Base-by-base conservation (phyloP, 2,113 vertebrate genomes). In the Prietella phreatophila region DNA sequence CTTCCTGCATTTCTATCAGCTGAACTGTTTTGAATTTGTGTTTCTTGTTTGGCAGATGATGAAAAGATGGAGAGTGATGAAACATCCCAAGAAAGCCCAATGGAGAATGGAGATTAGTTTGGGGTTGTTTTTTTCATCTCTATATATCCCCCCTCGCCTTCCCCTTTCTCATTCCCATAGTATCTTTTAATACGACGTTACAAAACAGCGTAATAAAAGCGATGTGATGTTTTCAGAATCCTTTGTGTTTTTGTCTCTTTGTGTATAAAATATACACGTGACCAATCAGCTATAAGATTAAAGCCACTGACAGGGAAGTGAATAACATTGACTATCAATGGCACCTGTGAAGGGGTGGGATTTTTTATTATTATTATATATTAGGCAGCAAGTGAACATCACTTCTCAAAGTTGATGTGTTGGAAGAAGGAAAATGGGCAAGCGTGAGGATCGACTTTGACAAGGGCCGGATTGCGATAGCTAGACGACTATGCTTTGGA, bases 31-130 rank as follows among this genome's bases (percentile, higher is more conserved):
- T 89, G 0, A 27, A 81, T 30, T 17, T 30, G 6, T 47, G 27
- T 79, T 83, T 92, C 85, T 91, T 81, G 89, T 87, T 82, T 84
- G 88, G 89, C 92, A 99, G 98, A 98, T 94, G 98, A 99, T 78
- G 98, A 99, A 91, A 99, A 99, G 82, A 96, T 96, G 27, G 98
- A 99, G 88, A 97, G 93, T 67, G 97, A 99, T 25, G 97, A 97
- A 91, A 94, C 91, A 6, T 84, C 73, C 91, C 97, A 97, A 90
- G 97, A 95, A 91, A 95, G 95, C 88, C 94, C 94, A 20, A 94
- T 96, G 92, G 97, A 96, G 89, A 92, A 94, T 20, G 94, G 96
- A 25, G 92, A 96, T 88, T 97, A 93, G 89, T 3, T 17, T 65
- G 15, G 36, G 47, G 9, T 8, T 78, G 8, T 78, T 69, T 4